Base-by-base conservation (phyloP, 2,113 vertebrate species). In the Salvelinus sp. region DNA sequence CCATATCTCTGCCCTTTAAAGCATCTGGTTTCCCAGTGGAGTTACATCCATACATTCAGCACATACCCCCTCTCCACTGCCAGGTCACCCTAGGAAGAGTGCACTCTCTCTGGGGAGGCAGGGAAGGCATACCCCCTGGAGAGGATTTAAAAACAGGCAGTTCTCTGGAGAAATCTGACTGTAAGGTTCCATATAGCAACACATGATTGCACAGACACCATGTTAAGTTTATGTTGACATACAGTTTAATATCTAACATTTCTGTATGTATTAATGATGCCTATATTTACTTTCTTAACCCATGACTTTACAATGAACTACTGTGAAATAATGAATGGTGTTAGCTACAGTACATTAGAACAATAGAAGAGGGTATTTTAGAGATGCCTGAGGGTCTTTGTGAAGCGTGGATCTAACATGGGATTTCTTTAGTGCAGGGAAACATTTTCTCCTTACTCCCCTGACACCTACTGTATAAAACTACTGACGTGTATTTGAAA, bases 291-390 rank as follows among this genome's bases (percentile, higher is more conserved):
- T 81, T 83, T 83, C 14, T 87, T 77, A 74, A 74, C 64, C 22
- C 48, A 18, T 62, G 82, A 38, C 66, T 7, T 88, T 82, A 83
- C 76, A 10, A 62, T 22, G 58, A 20, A 74, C 70, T 77, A 76
- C 85, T 73, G 85, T 82, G 86, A 79, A 88, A 75, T 79, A 87
- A 87, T 89, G 79, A 77, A 87, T 88, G 79, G 82, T 82, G 85
- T 84, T 78, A 44, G 76, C 84, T 63, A 44, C 38, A 44, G 38
- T 44, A 44, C 38, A 44, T 10, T 44, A 44, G 2, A 44, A 10
- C 10, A 38, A 83, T 6, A 82, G 86, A 79, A 83, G 18, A 69
- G 77, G 75, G 76, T 78, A 79, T 47, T 87, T 87, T 88, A 91
- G 89, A 89, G 79, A 82, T 86, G 90, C 88, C 84, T 18, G n/a